A percentile compares a stretch with the other conserved stretches of the same genome.
Evolutionary conservation across 2,113 vertebrate species (phyloP).

Genomic region (Apeltes quadracus): DNA sequence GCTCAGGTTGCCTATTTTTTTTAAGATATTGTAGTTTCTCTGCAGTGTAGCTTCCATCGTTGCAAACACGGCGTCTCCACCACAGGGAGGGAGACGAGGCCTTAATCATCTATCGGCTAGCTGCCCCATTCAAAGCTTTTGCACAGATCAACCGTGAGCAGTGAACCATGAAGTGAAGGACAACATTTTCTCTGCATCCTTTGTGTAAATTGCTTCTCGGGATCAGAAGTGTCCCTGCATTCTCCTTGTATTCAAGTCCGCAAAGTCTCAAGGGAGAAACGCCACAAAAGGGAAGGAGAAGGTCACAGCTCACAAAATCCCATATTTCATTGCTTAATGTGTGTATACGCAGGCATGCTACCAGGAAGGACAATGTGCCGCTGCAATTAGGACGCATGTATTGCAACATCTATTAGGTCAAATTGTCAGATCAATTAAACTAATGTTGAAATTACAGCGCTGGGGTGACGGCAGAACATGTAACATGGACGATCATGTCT

Average conservation of each 20-base stretch:
- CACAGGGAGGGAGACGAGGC: background rate
- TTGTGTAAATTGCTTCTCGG: conserved; percentile 3
- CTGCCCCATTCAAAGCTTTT: background rate
- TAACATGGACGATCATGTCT: no score
- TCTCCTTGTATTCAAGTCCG: background rate
- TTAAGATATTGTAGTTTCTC: background rate
- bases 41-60: background rate
- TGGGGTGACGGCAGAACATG: background rate
- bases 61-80: background rate
- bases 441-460: background rate
- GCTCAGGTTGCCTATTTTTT: background rate
- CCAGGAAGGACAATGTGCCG: background rate
- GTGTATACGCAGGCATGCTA: background rate
- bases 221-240: conserved; percentile 15
- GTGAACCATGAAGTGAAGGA: conserved; percentile 2
- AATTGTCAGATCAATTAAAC: no score
- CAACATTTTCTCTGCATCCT: background rate
- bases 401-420: background rate
- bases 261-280: conserved; percentile 11
- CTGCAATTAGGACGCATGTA: background rate
- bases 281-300: background rate
- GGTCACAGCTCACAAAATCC: background rate
- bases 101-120: background rate
- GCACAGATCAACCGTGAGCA: background rate
- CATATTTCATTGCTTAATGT: background rate